Percentiles rank a stretch among this genome's conserved stretches.
phyloP scores from a whole-genome alignment of 1,140 invertebrate genomes.

The Ostrea edulis region DNA sequence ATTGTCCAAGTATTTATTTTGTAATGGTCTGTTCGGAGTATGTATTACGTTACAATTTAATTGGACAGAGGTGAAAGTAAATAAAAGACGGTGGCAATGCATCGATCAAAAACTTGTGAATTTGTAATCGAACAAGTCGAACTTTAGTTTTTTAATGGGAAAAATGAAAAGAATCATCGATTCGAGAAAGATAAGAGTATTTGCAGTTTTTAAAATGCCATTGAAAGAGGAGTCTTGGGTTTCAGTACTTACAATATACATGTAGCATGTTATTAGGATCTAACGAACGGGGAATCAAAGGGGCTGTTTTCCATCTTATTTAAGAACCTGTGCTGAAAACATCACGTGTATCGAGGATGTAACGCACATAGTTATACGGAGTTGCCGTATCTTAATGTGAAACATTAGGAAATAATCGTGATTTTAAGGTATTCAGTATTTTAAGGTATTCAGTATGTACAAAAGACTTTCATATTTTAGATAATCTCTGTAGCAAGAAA shows the following conservation, averaged over 20 bases:
- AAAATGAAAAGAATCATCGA: neutral
- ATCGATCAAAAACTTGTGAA: neutral
- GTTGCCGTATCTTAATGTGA: no score
- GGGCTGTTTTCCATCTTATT: no score
- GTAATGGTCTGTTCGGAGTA: neutral
- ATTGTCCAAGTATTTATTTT: neutral
- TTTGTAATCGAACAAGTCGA: neutral
- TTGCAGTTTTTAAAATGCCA: neutral
- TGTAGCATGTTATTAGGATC: neutral
- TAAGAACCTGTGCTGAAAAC: no score
- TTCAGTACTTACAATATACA: neutral
- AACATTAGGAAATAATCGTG: no score
- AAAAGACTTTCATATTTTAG: no score
- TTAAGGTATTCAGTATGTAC: no score
- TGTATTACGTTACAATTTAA: constrained; percentile 21
- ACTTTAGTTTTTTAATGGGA: neutral
- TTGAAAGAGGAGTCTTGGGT: neutral
- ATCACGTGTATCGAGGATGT: no score
- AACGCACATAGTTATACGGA: no score
- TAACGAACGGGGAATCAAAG: neutral
- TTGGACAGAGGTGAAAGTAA: neutral
- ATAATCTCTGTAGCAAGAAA: no score
- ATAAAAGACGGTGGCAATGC: neutral
- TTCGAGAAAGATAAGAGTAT: neutral
- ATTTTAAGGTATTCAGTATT: no score